Conservation (phyloP, 2,797 vertebrate genomes). For the Cichlasoma orientale region DNA sequence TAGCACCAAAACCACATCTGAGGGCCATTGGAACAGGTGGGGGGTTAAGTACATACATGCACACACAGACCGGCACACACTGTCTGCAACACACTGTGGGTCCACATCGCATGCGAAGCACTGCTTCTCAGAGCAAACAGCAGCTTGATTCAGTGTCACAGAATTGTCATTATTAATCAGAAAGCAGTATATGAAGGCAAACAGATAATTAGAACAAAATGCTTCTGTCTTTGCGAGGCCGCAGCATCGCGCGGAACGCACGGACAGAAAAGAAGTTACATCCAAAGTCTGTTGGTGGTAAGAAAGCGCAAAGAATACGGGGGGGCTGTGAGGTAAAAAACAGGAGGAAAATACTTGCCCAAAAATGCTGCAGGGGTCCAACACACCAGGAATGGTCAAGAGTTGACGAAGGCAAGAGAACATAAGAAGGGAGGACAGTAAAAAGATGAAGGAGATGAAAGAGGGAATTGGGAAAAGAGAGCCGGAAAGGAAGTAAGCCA, state of each 20-base stretch:
- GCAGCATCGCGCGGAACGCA: background rate
- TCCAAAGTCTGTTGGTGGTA: constrained; percentile 29
- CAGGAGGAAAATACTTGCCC: constrained; percentile 94
- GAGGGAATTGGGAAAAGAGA: constrained; percentile 13
- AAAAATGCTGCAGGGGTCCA: constrained; percentile 83
- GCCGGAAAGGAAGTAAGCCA: constrained; percentile 33
- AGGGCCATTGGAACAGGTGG: constrained; percentile 68
- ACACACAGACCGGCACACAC: constrained; percentile 22
- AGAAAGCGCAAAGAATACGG: background rate
- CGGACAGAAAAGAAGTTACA: constrained; percentile 5
- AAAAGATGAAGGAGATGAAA: constrained; percentile 58
- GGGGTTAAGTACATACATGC: constrained; percentile 55
- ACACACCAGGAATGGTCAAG: constrained; percentile 81
- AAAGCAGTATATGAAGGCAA: constrained; percentile 13
- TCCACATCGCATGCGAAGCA: constrained; percentile 61
- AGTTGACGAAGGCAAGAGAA: constrained; percentile 75
- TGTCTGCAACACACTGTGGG: constrained; percentile 47
- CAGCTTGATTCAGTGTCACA: constrained; percentile 40
- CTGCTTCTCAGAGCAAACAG: constrained; percentile 35
- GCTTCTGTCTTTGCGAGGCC: background rate
- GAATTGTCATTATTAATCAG: constrained; percentile 50
- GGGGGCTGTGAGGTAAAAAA: constrained; percentile 61
- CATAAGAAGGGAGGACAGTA: constrained; percentile 10
- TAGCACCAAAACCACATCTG: constrained; percentile 76
- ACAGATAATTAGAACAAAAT: constrained; percentile 29